Evolutionary conservation across 2,113 vertebrate species (phyloP), one percentile per base, ranked within the genome.

Genomic region (Microcebus ravelobensis): DNA sequence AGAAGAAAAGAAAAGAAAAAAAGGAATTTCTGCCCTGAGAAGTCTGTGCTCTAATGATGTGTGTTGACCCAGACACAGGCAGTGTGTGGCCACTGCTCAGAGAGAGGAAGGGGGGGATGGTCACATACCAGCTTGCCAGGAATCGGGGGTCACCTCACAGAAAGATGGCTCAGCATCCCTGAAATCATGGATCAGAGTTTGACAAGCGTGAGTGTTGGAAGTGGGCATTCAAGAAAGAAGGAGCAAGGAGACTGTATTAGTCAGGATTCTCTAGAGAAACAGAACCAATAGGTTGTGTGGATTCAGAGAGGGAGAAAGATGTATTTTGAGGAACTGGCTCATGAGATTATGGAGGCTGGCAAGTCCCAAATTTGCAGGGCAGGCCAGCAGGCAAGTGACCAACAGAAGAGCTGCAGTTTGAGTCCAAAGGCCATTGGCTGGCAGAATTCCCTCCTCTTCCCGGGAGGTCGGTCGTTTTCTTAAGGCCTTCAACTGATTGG

Each of bases 301-400:
- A 4, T 8, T 7, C 13, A 25, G 8, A 31, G 39, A 42, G 39
- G 23, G 34, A 52, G 12, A 42, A 42, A 42, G 61, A 83, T n/a
- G 67, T 31, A 57, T 52, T 89, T 94, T 68, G 48, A 76, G 73
- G 73, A 29, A 17, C 8, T 29, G n/a, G 29, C n/a, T n/a, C 7
- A 67, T 3, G 1, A 7, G 27, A 18, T 8, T 8, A 29, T 27
- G 5, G 20, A 23, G 5, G 7, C 13, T 59, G 29, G 15, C 1
- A 15, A 48, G 2, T 29, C 63, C 18, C 31, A 70, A 70, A 63
- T 68, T 34, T 77, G 31, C 36, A 15, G 12, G 13, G 17, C 9
- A 31, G 23, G 34, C 13, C 48, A 48, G 11, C 61, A 18, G 70
- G 3, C 25, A 12, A 34, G 48, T 31, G 36, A 57, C 13, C 13